Base-by-base conservation (phyloP, 2,113 vertebrate genomes). In the Corythaeola cristata region DNA sequence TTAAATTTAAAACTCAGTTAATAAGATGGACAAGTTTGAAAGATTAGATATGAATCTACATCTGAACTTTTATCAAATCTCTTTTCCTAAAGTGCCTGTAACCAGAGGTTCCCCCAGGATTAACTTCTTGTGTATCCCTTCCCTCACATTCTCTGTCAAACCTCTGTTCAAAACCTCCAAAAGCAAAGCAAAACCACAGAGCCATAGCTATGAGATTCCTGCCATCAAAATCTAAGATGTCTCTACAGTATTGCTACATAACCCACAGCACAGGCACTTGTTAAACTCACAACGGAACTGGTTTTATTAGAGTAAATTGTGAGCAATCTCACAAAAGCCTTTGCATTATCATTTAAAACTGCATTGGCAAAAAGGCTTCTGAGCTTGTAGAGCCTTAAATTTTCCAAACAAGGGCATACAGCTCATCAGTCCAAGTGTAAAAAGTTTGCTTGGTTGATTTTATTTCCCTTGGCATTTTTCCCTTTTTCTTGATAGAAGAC, bases 381-480 rank as follows among this genome's bases (percentile, higher is more conserved):
- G 77, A 87, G 89, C n/a, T 91, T 79, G 35, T 16, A 80, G 56
- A 11, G 49, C 56, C 87, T 91, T 93, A 82, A 89, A 91, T 92
- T 92, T 89, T 52, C 86, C 55, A 89, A 97, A 96, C 76, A 97
- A 86, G 58, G 45, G 71, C n/a, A 2, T 56, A 35, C 22, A 88
- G 50, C 89, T 88, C 81, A 85, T 91, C 89, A 76, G 80, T 60
- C 74, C 72, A 9, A 87, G 79, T 7, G 41, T 55, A 82, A 82
- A 72, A 92, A 87, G 12, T 82, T 85, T 88, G 77, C 86, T 86
- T 76, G 44, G 68, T 47, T 96, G 83, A 66, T 95, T 95, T 93
- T 93, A 92, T 94, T 96, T 97, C 95, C 86, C 95, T 92, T 83
- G 91, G 84, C 91, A 79, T 75, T 80, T 76, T 95, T 47, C 77